phyloP scores from a whole-genome alignment of 2,797 vertebrate species.

The Rallus crepitans region DNA sequence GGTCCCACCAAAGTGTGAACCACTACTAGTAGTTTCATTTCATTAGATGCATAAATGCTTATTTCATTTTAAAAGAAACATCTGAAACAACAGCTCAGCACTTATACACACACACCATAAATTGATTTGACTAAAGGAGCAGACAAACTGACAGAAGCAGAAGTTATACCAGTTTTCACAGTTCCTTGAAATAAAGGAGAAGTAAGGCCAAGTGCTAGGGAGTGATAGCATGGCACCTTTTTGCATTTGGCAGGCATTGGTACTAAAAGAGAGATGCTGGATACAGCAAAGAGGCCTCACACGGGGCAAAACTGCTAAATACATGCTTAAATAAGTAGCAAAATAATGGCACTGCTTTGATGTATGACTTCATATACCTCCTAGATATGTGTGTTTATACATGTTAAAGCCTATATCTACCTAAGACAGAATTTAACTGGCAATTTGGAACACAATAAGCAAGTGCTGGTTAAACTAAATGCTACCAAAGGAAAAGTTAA shows the following conservation, averaged over 20 bases:
- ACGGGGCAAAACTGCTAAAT: background rate
- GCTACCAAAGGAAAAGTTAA: background rate
- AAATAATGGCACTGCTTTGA: background rate
- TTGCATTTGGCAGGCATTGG: background rate
- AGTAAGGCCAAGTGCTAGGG: background rate
- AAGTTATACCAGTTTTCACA: background rate
- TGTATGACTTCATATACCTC: background rate
- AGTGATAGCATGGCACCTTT: background rate
- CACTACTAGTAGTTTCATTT: background rate
- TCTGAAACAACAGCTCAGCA: background rate
- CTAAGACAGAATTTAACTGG: background rate
- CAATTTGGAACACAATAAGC: background rate
- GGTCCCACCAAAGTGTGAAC: background rate
- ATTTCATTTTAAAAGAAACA: background rate
- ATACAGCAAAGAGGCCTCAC: background rate
- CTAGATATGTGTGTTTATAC: accelerated
- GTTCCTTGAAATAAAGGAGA: background rate
- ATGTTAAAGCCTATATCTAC: background rate
- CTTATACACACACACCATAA: background rate
- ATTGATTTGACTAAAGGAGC: background rate
- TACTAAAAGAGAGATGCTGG: background rate
- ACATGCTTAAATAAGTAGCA: background rate
- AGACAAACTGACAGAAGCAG: background rate
- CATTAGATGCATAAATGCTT: background rate
- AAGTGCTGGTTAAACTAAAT: background rate